phyloP scores from a whole-genome alignment of 2,888 invertebrate species.

The Leptinotarsa rubiginosa region DNA sequence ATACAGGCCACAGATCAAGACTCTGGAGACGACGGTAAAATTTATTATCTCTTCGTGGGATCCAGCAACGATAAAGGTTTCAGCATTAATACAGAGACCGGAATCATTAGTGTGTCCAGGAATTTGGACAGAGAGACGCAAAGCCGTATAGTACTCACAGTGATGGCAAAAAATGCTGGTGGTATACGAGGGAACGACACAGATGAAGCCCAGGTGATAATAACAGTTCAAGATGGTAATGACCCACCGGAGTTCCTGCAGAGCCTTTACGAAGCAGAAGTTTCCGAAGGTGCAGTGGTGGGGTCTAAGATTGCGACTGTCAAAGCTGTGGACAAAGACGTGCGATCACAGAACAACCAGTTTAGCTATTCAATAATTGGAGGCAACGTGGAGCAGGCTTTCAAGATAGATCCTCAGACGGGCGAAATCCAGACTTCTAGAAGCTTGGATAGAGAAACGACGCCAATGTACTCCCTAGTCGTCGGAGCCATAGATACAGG shows the following conservation, averaged over 20 bases:
- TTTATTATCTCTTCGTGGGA: constrained; percentile 92
- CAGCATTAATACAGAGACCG: constrained; percentile 84
- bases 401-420: constrained; percentile 87
- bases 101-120: constrained; percentile 85
- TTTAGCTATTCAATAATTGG: constrained; percentile 90
- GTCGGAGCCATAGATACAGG: constrained; percentile 92
- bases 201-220: constrained; percentile 93
- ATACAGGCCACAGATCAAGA: constrained; percentile 92
- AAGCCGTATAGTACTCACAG: constrained; percentile 88
- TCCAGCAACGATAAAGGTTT: constrained; percentile 94
- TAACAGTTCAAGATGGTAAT: constrained; percentile 95
- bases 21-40: constrained; percentile 86
- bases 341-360: constrained; percentile 89
- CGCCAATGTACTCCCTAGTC: constrained; percentile 79
- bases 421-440: constrained; percentile 85
- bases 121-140: constrained; percentile 89
- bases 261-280: constrained; percentile 79
- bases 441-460: constrained; percentile 83
- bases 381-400: constrained; percentile 85
- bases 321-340: constrained; percentile 91
- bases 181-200: constrained; percentile 95
- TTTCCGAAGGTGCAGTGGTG: constrained; percentile 82
- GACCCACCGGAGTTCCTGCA: constrained; percentile 95
- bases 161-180: constrained; percentile 94
- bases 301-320: constrained; percentile 83